Percentiles rank a stretch among this genome's conserved stretches.
These are phyloP conservation scores for Mionectes olivaceus DNA, from an alignment of 2,797 vertebrate species.

Conservation along the genomic window DNA sequence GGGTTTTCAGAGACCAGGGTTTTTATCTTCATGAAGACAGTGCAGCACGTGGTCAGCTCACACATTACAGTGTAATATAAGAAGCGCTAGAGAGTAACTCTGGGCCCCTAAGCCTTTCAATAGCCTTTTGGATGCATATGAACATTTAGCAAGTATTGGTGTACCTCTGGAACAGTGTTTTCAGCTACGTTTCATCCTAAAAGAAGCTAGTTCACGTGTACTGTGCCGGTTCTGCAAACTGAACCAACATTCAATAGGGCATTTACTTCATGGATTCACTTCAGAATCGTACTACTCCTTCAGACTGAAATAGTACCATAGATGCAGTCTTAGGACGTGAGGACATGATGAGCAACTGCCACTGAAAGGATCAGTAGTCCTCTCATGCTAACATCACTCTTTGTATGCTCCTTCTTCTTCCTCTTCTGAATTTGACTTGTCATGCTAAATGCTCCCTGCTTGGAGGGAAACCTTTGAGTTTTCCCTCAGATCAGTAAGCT, in stretches of 20 bases:
- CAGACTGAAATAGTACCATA: not conserved
- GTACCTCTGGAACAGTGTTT: not conserved
- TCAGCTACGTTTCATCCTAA: not conserved
- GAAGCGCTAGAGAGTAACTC: not conserved
- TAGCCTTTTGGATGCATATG: not conserved
- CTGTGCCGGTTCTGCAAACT: not conserved
- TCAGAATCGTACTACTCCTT: not conserved
- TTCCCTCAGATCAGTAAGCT: slow-evolving; percentile 1
- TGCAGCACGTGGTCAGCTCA: not conserved
- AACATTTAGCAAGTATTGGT: not conserved
- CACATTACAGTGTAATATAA: not conserved
- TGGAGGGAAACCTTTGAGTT: not conserved
- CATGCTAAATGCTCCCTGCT: not conserved
- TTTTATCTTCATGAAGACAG: not conserved
- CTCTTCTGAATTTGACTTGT: not conserved
- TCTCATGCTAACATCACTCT: not conserved
- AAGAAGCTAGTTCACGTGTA: not conserved
- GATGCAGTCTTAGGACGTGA: not conserved
- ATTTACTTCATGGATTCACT: not conserved
- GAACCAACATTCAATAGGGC: not conserved
- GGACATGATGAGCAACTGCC: too few species aligned
- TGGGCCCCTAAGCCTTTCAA: not conserved
- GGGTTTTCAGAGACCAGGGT: not conserved
- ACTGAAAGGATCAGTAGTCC: not conserved
- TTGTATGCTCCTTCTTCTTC: not conserved